phyloP scores from a whole-genome alignment of 1,140 invertebrate genomes.

The Drosophila athabasca region DNA sequence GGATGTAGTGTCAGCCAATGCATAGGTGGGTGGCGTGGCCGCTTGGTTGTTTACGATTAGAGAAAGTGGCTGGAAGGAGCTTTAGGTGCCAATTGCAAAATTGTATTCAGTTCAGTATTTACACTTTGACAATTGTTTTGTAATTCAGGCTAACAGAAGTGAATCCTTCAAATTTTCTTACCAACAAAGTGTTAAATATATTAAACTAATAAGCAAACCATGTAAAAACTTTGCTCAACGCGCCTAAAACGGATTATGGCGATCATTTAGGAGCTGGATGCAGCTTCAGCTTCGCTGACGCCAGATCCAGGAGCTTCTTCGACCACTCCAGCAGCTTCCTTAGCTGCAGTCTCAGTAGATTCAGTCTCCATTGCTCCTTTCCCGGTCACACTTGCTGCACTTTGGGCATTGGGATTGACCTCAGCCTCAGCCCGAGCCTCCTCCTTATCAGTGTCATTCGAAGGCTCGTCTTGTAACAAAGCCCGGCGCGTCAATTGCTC shows the following conservation, averaged over 20 bases:
- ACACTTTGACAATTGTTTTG: constrained; percentile 49
- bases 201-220: constrained; percentile 56
- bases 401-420: not conserved
- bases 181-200: constrained; percentile 46
- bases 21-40: constrained; percentile 12
- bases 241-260: constrained; percentile 37
- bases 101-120: constrained; percentile 42
- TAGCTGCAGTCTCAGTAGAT: not conserved
- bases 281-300: constrained; percentile 26
- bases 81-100: constrained; percentile 33
- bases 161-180: no score
- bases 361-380: constrained; percentile 52
- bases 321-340: not conserved
- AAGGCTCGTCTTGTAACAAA: constrained; percentile 52
- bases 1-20: constrained; percentile 37
- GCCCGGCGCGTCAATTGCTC: constrained; percentile 41
- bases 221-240: constrained; percentile 33
- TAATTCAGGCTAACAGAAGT: no score
- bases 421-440: constrained; percentile 22
- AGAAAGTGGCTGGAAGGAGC: constrained; percentile 27
- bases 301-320: constrained; percentile 11
- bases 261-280: constrained; percentile 27
- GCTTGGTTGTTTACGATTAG: constrained; percentile 41
- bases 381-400: constrained; percentile 15
- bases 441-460: constrained; percentile 41